These are phyloP conservation scores for Thripadectes ignobilis DNA, from an alignment of 2,797 vertebrate species.

Conservation along the genomic window DNA sequence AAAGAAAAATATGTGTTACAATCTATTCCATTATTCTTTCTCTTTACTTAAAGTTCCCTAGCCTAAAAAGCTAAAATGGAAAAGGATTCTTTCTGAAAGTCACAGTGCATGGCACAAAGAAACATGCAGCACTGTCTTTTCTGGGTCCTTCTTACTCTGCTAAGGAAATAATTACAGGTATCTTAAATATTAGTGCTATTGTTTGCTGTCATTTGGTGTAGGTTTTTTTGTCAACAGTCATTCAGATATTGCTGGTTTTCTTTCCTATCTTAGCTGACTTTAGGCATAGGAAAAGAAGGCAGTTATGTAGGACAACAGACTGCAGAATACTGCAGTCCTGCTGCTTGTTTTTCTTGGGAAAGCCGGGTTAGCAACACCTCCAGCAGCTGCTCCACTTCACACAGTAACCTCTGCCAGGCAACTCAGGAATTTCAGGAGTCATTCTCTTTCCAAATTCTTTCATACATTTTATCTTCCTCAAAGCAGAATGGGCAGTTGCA, in stretches of 20 bases:
- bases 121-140: neutral
- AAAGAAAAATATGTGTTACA: neutral
- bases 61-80: neutral
- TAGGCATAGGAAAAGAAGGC: neutral
- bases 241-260: neutral
- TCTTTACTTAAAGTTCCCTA: neutral
- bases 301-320: neutral
- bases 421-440: neutral
- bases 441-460: neutral
- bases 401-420: neutral
- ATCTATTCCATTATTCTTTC: neutral
- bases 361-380: neutral
- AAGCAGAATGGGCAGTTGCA: neutral
- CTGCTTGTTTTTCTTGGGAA: neutral
- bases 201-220: neutral
- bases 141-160: fast-evolving
- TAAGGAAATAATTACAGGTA: neutral
- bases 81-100: neutral
- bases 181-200: neutral
- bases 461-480: neutral
- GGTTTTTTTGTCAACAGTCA: neutral
- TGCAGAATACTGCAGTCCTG: neutral
- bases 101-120: neutral
- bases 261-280: neutral
- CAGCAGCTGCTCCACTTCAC: neutral